Evolutionary conservation across 2,797 vertebrate species (phyloP).

Genomic region (Gymnopithys bicolor): DNA sequence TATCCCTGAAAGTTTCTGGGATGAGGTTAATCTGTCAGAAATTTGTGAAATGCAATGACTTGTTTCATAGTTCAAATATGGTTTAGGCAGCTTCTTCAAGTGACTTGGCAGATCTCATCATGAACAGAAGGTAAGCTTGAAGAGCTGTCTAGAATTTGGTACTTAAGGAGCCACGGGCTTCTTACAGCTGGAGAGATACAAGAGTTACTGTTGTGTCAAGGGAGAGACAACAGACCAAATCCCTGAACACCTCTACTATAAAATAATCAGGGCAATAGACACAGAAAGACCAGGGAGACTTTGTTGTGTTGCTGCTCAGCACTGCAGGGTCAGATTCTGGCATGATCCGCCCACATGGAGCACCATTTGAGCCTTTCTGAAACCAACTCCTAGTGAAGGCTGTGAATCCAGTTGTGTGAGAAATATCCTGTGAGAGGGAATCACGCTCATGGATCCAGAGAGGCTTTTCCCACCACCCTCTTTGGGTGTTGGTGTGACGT

Average conservation of each 20-base stretch:
- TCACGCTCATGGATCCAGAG: rapidly evolving
- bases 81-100: not conserved
- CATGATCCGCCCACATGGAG: not conserved
- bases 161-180: not conserved
- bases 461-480: not conserved
- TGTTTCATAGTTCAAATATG: not conserved
- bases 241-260: not conserved
- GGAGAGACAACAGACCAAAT: not conserved
- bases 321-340: not conserved
- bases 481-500: not conserved
- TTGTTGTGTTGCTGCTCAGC: not conserved
- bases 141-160: not conserved
- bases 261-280: not conserved
- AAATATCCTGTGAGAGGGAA: not conserved
- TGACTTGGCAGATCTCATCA: not conserved
- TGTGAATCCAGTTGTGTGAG: not conserved
- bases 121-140: not conserved
- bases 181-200: not conserved
- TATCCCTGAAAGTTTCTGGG: not conserved
- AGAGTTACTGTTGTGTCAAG: not conserved
- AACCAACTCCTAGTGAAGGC: not conserved
- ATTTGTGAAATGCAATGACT: not conserved
- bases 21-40: not conserved
- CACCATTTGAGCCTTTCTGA: not conserved
- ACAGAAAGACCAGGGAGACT: not conserved